These are phyloP conservation scores for Boleophthalmus pectinirostris DNA, from an alignment of 2,113 vertebrate genomes.

Conservation along the genomic window DNA sequence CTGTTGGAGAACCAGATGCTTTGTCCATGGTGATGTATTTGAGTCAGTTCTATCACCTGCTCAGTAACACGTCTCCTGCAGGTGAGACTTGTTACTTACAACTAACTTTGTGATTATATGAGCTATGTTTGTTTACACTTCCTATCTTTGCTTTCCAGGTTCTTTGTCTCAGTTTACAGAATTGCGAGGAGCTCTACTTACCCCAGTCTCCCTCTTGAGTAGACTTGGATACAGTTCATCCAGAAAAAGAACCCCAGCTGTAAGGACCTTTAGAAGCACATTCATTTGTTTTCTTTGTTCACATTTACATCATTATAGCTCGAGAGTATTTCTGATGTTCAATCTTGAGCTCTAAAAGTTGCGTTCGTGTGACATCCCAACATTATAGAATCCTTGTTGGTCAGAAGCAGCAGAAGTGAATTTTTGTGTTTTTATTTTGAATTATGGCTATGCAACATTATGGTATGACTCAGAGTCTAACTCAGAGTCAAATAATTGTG, in stretches of 20 bases:
- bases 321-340: no score
- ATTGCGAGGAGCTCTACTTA: conserved; percentile 82
- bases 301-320: not conserved
- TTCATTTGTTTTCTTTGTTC: not conserved
- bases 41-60: conserved; percentile 94
- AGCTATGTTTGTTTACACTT: not conserved
- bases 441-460: no score
- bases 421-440: no score
- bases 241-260: conserved; percentile 89
- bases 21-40: conserved; percentile 98
- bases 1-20: conserved; percentile 86
- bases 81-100: conserved; percentile 72
- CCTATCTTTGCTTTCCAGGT: conserved; percentile 64
- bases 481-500: no score
- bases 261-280: conserved; percentile 33
- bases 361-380: no score
- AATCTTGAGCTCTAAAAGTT: no score
- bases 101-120: not conserved
- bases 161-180: conserved; percentile 78
- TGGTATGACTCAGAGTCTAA: no score
- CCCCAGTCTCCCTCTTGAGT: conserved; percentile 89
- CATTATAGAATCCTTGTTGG: no score
- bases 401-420: no score
- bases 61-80: conserved; percentile 82
- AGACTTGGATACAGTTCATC: conserved; percentile 89